Percentiles rank a stretch among this genome's conserved stretches.
These are phyloP conservation scores for rabbit (Oryctolagus cuniculus) DNA, from an alignment of 2,113 vertebrate species.

Conservation along the genomic window mOryCun1.1 NC_091443.1:10559001-10559500, in stretches of 20 bases:
- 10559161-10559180: background rate
- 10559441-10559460: conserved; percentile 22
- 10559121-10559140: background rate
- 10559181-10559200: no score
- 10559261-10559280: background rate
- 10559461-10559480: background rate
- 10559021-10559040: background rate
- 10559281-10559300: background rate
- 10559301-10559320: background rate
- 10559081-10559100: background rate
- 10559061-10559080: background rate
- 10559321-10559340: background rate
- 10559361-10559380: background rate
- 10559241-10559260: background rate
- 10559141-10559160: background rate
- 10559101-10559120: background rate
- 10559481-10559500: background rate
- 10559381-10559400: background rate
- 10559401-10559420: background rate
- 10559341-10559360: background rate
- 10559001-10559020: no score
- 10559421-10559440: background rate
- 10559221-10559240: background rate
- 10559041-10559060: background rate
- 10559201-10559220: background rate